These are phyloP conservation scores for Pseudorhombus dupliciocellatus DNA, from an alignment of 2,113 vertebrate genomes.

Conservation along the genomic window DNA sequence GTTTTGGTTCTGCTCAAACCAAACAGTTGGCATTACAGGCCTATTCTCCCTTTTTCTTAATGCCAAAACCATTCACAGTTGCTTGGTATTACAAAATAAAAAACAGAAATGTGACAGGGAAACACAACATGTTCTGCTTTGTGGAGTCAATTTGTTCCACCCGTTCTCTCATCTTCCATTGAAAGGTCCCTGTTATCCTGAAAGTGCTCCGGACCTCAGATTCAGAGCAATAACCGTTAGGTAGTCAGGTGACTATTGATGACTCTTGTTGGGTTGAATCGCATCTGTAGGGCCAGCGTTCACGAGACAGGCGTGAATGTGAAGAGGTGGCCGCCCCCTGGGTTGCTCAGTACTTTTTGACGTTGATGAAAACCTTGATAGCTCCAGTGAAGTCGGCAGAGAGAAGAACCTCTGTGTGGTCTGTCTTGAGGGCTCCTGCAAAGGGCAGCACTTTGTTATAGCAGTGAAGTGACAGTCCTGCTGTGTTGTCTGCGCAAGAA, in stretches of 20 bases:
- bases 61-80: constrained; percentile 65
- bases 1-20: constrained; percentile 19
- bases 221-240: constrained; percentile 54
- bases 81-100: constrained; percentile 65
- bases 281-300: constrained; percentile 32
- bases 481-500: neutral
- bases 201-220: constrained; percentile 31
- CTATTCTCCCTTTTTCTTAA: neutral
- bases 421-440: constrained; percentile 91
- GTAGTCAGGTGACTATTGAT: constrained; percentile 33
- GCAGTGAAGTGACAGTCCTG: neutral
- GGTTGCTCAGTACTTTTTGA: constrained; percentile 87
- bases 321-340: constrained; percentile 4
- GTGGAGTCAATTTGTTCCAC: constrained; percentile 37
- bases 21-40: constrained; percentile 8
- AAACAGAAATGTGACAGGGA: constrained; percentile 52
- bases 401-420: constrained; percentile 95
- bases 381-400: constrained; percentile 98
- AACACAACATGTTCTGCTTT: constrained; percentile 28
- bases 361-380: constrained; percentile 99
- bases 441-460: neutral
- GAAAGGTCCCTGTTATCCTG: constrained; percentile 55
- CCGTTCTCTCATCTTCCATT: constrained; percentile 29
- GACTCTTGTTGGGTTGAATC: constrained; percentile 24
- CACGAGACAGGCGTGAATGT: neutral